These are phyloP conservation scores for Peromyscus maniculatus DNA, from an alignment of 2,113 vertebrate species.

Conservation along the genomic window DNA sequence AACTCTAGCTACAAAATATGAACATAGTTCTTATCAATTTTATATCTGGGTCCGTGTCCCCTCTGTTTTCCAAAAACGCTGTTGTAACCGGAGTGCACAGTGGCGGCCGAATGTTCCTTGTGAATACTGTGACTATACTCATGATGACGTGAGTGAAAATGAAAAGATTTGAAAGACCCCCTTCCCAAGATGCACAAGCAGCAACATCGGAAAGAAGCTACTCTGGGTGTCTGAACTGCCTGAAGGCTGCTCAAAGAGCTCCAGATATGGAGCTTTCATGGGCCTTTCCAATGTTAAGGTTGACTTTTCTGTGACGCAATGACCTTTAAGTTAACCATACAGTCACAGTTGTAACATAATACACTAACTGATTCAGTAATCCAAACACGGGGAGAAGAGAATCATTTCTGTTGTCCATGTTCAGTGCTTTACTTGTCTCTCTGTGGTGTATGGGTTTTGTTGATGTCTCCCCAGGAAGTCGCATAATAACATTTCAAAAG, in stretches of 20 bases:
- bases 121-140: neutral
- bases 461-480: neutral
- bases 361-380: neutral
- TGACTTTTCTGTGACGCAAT: neutral
- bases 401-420: neutral
- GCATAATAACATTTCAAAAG: neutral
- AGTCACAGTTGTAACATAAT: neutral
- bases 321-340: neutral
- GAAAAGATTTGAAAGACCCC: neutral
- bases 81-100: neutral
- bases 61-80: neutral
- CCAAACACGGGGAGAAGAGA: neutral
- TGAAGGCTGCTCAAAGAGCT: no score
- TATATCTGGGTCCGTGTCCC: neutral
- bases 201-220: neutral
- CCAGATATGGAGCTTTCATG: neutral
- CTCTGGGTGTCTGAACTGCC: neutral
- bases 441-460: neutral
- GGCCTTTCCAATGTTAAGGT: neutral
- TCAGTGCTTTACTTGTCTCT: neutral
- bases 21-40: neutral
- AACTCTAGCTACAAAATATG: no score
- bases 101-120: neutral
- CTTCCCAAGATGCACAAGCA: no score
- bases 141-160: neutral